These are phyloP conservation scores for Aphodius sticticus DNA, from an alignment of 2,888 invertebrate species.

Conservation along the genomic window DNA sequence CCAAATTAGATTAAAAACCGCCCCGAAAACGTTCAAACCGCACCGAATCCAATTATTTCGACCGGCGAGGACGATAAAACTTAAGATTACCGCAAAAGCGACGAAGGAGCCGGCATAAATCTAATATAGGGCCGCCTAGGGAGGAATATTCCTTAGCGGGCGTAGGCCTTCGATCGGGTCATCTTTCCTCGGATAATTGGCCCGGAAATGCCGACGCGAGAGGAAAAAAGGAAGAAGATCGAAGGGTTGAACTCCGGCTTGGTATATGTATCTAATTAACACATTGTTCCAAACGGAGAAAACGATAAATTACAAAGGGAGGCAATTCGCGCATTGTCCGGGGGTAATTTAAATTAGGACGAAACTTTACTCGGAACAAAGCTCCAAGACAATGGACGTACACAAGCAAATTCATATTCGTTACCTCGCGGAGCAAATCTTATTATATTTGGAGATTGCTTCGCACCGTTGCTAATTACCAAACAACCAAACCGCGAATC, in stretches of 20 bases:
- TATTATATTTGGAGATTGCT: neutral
- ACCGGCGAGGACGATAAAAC: constrained; percentile 31
- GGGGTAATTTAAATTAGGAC: neutral
- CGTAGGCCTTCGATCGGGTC: constrained; percentile 21
- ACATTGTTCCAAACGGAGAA: constrained; percentile 5
- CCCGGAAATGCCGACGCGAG: neutral
- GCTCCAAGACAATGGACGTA: constrained; percentile 4
- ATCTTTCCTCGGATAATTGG: constrained; percentile 29
- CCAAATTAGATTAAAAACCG: constrained; percentile 14
- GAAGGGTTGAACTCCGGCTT: neutral
- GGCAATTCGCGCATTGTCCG: neutral
- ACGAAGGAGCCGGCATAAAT: constrained; percentile 29
- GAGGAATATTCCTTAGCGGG: constrained; percentile 28
- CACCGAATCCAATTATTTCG: constrained; percentile 29
- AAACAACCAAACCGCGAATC: neutral
- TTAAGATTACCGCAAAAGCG: constrained; percentile 30
- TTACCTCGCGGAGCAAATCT: neutral
- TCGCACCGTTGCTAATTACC: neutral
- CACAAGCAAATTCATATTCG: neutral
- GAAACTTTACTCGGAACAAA: neutral
- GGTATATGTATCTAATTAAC: constrained; percentile 18
- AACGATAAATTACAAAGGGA: constrained; percentile 4
- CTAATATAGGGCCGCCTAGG: constrained; percentile 30
- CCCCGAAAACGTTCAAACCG: constrained; percentile 26
- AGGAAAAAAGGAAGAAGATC: constrained; percentile 8